A percentile compares a stretch with the other conserved stretches of the same genome.
These are phyloP conservation scores for Hephaestus fuliginosus DNA, from an alignment of 2,797 vertebrate genomes.

Conservation along the genomic window DNA sequence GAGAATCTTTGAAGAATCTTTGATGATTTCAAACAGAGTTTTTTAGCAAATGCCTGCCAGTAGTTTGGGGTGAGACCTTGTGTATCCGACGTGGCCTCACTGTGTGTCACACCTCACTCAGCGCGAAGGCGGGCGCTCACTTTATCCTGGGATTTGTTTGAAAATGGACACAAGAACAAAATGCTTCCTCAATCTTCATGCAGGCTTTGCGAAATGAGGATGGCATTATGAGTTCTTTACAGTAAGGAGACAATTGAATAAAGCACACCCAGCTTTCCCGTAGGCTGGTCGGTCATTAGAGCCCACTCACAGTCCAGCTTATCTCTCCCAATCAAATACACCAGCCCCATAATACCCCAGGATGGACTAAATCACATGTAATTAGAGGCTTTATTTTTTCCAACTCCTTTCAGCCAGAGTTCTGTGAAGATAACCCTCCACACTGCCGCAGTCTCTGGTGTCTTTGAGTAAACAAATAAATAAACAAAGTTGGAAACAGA, in stretches of 20 bases:
- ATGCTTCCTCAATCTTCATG: neutral
- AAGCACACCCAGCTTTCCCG: slow-evolving; percentile 71
- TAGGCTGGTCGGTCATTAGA: slow-evolving; percentile 70
- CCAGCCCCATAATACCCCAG: slow-evolving; percentile 69
- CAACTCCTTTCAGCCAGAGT: slow-evolving; percentile 55
- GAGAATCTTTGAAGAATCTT: slow-evolving; percentile 40
- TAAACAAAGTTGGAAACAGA: slow-evolving; percentile 80
- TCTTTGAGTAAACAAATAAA: slow-evolving; percentile 79
- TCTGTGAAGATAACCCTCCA: slow-evolving; percentile 74
- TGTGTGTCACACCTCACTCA: slow-evolving; percentile 13
- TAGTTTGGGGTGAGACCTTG: slow-evolving; percentile 34
- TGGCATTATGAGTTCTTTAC: slow-evolving; percentile 59
- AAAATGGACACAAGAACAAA: slow-evolving; percentile 9
- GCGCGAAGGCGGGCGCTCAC: neutral
- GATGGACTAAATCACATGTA: slow-evolving; percentile 78
- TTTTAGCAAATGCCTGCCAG: slow-evolving; percentile 53
- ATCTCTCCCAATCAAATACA: slow-evolving; percentile 78
- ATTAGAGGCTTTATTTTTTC: slow-evolving; percentile 70
- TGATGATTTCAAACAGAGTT: slow-evolving; percentile 37
- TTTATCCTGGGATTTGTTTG: slow-evolving; percentile 6
- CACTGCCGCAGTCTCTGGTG: slow-evolving; percentile 65
- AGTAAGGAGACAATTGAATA: slow-evolving; percentile 61
- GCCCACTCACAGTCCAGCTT: slow-evolving; percentile 69
- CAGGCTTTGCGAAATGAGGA: slow-evolving; percentile 24
- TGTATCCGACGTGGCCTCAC: slow-evolving; percentile 34